Base-by-base conservation (phyloP, 2,797 vertebrate species). In the Nasua narica region DNA sequence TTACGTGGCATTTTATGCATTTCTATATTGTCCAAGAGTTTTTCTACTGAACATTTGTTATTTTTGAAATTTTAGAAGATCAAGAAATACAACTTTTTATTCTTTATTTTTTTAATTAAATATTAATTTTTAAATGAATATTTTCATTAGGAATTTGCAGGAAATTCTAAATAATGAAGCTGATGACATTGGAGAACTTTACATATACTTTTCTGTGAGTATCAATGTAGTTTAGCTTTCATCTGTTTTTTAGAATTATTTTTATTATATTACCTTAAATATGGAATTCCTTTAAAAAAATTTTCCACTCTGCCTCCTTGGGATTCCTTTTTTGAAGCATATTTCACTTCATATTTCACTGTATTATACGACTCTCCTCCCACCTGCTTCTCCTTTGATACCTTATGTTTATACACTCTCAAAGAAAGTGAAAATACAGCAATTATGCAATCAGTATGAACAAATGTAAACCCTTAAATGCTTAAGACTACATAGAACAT, bases 121-220 rank as follows among this genome's bases (percentile, higher is more conserved):
- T 29, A 46, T 46, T 18, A 46, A 25, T 29, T 74, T 74, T 97
- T 74, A 84, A 96, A 94, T 14, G 9, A 21, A 87, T 91, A 50
- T 92, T 97, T 97, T 92, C 79, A 92, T 62, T 96, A 98, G 98
- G 87, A 87, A 3, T 88, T 96, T 98, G 93, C 97, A 98, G 94
- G n/a, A 56, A n/a, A 12, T 98, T 94, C 96, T 98, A 76, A 94
- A 97, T 85, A 67, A 95, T 91, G 70, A 96, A n/a, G n/a, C 43
- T 76, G 89, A 87, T 67, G 94, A 94, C 43, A 25, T 78, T 69
- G 54, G 2, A 92, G 91, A 62, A 29, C 77, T 98, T 83, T 1
- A 27, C 54, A 7, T 97, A 3, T 1, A 58, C 95, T 98, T 98
- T 95, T 97, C 85, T 76, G 98, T 98, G 78, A 98, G 98, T 98